phyloP scores from a whole-genome alignment of 2,888 invertebrate genomes.

The Lochmaea capreae region DNA sequence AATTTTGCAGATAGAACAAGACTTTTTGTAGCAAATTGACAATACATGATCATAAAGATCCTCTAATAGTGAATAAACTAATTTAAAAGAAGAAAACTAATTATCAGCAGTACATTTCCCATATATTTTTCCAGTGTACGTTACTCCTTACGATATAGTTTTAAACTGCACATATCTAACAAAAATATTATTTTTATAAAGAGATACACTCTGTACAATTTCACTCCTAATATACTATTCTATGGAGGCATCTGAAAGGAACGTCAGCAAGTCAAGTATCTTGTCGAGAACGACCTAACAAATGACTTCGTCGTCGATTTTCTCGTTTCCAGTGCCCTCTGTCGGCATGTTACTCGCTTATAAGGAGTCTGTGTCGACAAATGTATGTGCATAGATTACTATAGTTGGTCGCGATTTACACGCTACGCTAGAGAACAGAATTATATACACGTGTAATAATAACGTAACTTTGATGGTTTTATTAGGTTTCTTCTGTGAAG shows the following conservation, averaged over 20 bases:
- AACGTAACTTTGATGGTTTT: not conserved
- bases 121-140: too few species aligned
- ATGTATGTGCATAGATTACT: slow-evolving; percentile 44
- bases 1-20: too few species aligned
- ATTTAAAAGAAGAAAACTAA: too few species aligned
- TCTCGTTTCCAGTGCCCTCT: slow-evolving; percentile 32
- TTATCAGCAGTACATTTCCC: too few species aligned
- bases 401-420: slow-evolving; percentile 9
- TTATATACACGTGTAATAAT: not conserved
- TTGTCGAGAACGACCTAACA: slow-evolving; percentile 42
- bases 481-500: not conserved
- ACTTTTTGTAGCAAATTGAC: too few species aligned
- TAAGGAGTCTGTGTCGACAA: slow-evolving; percentile 37
- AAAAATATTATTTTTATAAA: not conserved
- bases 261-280: slow-evolving; percentile 39
- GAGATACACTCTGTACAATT: not conserved
- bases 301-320: slow-evolving; percentile 38
- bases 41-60: too few species aligned
- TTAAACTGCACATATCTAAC: not conserved
- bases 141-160: too few species aligned
- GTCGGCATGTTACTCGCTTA: slow-evolving; percentile 35
- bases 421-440: not conserved
- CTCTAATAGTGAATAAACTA: too few species aligned
- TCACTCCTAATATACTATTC: not conserved
- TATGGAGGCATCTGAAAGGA: slow-evolving; percentile 23